These are phyloP conservation scores for Leistus spinibarbis DNA, from an alignment of 2,888 invertebrate species.

Conservation along the genomic window DNA sequence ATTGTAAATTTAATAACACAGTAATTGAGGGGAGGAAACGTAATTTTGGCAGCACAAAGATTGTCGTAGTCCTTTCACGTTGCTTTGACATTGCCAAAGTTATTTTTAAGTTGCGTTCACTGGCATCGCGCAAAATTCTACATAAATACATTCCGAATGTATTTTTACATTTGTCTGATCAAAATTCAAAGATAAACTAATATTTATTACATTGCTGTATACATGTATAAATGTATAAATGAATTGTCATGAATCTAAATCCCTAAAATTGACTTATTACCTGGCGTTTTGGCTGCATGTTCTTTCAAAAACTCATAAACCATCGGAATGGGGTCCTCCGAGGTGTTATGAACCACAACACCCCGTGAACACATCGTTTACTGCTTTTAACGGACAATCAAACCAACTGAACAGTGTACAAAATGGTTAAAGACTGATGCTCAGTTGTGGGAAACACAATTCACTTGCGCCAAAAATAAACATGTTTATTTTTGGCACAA, in stretches of 20 bases:
- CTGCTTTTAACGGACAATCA: background rate
- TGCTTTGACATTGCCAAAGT: background rate
- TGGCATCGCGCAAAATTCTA: background rate
- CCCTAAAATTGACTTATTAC: too few species aligned
- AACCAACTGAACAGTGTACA: background rate
- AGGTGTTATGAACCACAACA: conserved; percentile 43
- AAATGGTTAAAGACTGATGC: background rate
- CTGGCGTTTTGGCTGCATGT: conserved; percentile 15
- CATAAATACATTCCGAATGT: background rate
- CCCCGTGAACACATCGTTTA: conserved; percentile 52
- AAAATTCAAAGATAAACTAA: background rate
- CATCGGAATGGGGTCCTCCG: conserved; percentile 34
- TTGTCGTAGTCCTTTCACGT: background rate
- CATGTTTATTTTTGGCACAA: background rate
- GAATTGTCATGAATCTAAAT: too few species aligned
- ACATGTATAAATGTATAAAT: too few species aligned
- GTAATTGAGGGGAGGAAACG: too few species aligned
- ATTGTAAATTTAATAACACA: too few species aligned
- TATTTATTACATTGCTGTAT: too few species aligned
- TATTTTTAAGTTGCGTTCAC: background rate
- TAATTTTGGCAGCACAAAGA: background rate
- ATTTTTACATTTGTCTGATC: background rate
- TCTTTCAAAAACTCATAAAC: conserved; percentile 27
- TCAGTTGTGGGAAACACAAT: background rate
- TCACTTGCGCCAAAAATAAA: background rate